Conservation (phyloP, 2,888 invertebrate genomes). For the Tachystola acroxantha region DNA sequence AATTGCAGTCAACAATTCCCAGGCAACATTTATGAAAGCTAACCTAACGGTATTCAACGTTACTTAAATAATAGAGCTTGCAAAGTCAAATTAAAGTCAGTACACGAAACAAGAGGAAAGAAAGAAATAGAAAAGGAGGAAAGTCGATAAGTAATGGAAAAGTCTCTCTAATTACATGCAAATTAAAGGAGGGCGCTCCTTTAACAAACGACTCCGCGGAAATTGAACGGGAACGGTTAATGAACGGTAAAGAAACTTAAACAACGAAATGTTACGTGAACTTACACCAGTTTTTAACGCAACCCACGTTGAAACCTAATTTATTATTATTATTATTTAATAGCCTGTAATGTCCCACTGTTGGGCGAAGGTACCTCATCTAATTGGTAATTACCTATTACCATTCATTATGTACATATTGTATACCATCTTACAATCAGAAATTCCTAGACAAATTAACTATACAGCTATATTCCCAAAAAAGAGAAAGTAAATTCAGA, state of each 20-base stretch:
- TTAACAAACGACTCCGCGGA: slow-evolving; percentile 25
- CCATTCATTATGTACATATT: no score
- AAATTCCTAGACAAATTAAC: no score
- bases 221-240: slow-evolving; percentile 23
- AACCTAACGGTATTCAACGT: slow-evolving; percentile 2
- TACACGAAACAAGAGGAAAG: slow-evolving; percentile 6
- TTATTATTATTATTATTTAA: no score
- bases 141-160: slow-evolving; percentile 23
- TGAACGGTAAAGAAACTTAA: slow-evolving; percentile 20
- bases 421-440: no score
- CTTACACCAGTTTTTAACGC: slow-evolving; percentile 13
- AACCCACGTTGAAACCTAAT: no score
- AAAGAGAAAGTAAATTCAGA: no score
- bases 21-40: not conserved
- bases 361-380: no score
- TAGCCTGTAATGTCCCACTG: no score
- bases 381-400: no score
- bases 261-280: slow-evolving; percentile 16
- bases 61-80: slow-evolving; percentile 5
- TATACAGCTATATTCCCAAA: no score
- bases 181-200: slow-evolving; percentile 32
- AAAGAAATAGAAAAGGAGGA: slow-evolving; percentile 14
- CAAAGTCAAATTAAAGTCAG: slow-evolving; percentile 1
- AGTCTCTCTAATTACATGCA: slow-evolving; percentile 40
- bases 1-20: not conserved